Evolutionary conservation across 1,140 invertebrate genomes (phyloP), one percentile per base, ranked within the genome.

Genomic region (Nephila pilipes): DNA sequence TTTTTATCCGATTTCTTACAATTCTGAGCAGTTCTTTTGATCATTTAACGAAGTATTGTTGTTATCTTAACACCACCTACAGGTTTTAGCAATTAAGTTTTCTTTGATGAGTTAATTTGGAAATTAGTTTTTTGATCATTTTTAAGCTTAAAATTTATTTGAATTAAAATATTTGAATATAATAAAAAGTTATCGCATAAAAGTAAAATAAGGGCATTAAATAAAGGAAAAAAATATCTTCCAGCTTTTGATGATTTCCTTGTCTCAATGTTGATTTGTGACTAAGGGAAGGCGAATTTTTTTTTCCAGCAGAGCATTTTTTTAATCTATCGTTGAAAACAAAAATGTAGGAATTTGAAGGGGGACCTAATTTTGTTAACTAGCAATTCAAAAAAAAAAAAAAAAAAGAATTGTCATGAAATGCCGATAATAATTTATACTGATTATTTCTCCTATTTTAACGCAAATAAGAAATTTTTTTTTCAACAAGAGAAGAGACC

Each of bases 361-460:
- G 32, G 32, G 69, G 36, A 29, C 32, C 69, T 75, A 75, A 75
- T 75, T 75, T 75, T 75, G 69, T 75, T 75, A 75, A 75, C 69
- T 75, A 75, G 69, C 69, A 75, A 75, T 75, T 75, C 36, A 6
- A 5, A 75, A 75, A 29, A 25, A 10, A 46, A 65, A 25, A 5
- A 29, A 29, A 75, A 75, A 75, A 69, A 69, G 63, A 69, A 69
- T 69, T 75, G 69, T 32, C 69, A 36, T 75, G 69, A 36, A 75
- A 75, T 75, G 69, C 29, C 69, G 69, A 75, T 75, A 75, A 75
- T 75, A 75, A 75, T 75, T 75, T 75, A 75, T 75, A 75, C 69
- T 75, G 69, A 75, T 75, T 75, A 75, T 75, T 75, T 75, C 69
- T 75, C 69, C 69, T 75, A 75, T 32, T 75, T 75, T 32, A 75